Base-by-base conservation (phyloP, 2,888 invertebrate genomes). In the Agrotis clavis region DNA sequence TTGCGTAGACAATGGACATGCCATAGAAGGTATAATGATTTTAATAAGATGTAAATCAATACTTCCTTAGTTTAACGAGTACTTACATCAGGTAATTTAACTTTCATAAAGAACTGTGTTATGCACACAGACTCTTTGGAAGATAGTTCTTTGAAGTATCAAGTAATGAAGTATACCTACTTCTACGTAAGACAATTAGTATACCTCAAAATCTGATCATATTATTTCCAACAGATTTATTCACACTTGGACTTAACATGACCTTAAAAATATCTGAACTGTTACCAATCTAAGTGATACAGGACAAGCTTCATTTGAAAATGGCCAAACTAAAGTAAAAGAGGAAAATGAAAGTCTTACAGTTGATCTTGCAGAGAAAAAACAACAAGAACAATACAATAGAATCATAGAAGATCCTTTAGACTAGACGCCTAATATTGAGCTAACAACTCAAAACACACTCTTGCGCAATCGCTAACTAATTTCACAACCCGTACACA, bases 401-500 rank as follows among this genome's bases (percentile, higher is more conserved):
- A 54, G 3, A 4, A 21, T 18, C 19, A 41, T 18, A 18, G 14
- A 50, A 67, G 16, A 9, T 18, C 9, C 25, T 19, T 18, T n/a
- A 21, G 35, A 35, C 25, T 7, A 4, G 13, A 4, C 25, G 16
- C 5, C 48, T n/a, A 50, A 59, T 25, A 45, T 7, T 13, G n/a
- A 41, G n/a, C 19, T 11, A 45, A 57, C 19, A n/a, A 51, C n/a
- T 19, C 13, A 30, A 51, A 41, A 48, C 47, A 54, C 0, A 47
- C 30, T 67, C 35, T 68, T 83, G 67, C 72, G 65, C 54, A 79
- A 66, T 48, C 45, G 70, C 72, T 78, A 83, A 86, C 51, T 48
- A 74, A 86, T 81, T 75, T 75, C 71, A 35, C 57, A 83, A 83
- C 41, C 57, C 16, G n/a, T 62, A 53, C 56, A 74, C 71, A 50